phyloP scores from a whole-genome alignment of 92 coral and sea anemone genomes.

The Parazoanthus swiftii region DNA sequence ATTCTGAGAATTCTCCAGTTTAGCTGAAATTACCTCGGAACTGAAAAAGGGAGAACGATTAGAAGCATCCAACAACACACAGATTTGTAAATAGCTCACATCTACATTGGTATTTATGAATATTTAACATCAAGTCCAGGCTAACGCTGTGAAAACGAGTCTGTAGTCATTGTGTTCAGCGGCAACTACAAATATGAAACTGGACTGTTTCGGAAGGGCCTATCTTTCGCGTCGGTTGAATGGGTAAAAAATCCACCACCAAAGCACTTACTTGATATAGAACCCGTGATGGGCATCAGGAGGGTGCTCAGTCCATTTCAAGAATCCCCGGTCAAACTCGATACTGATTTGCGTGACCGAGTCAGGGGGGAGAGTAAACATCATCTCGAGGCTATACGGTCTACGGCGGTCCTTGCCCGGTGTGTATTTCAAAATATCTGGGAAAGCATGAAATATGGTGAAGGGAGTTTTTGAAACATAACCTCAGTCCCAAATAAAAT shows the following conservation, averaged over 20 bases:
- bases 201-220: not conserved
- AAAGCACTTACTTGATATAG: constrained; percentile 73
- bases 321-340: constrained; percentile 89
- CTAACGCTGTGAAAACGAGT: no score
- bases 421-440: constrained; percentile 65
- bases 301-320: constrained; percentile 98
- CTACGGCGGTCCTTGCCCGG: constrained; percentile 91
- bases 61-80: no score
- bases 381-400: constrained; percentile 76
- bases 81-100: no score
- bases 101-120: no score
- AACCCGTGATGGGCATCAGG: constrained; percentile 99
- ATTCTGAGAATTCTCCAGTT: constrained; percentile 57
- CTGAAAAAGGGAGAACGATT: constrained; percentile 43
- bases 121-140: no score
- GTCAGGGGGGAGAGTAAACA: constrained; percentile 84
- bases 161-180: no score
- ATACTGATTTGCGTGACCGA: constrained; percentile 78
- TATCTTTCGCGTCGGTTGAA: no score
- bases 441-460: not conserved
- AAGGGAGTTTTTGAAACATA: not conserved
- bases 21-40: constrained; percentile 92
- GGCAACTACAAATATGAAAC: no score
- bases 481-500: no score
- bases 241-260: no score